Evolutionary conservation across 2,113 vertebrate species (phyloP).

Genomic region (Rhinoptilus africanus): DNA sequence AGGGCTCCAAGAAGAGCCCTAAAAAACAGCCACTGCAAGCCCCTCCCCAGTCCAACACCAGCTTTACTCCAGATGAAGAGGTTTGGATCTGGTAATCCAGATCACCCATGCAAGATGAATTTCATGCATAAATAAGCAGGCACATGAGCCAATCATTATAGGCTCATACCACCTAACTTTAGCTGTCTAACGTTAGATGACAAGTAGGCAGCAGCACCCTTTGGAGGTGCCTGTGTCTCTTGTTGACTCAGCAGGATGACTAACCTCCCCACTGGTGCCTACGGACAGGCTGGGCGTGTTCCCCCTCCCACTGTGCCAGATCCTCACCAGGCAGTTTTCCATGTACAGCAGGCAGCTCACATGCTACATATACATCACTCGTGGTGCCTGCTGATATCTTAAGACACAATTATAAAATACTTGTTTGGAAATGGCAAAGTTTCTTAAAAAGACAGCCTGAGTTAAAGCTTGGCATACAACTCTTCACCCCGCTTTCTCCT

Average conservation of each 20-base stretch:
- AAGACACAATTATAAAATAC: not conserved
- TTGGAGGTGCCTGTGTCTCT: not conserved
- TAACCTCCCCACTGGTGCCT: not conserved
- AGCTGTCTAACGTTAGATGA: not conserved
- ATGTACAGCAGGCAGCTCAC: not conserved
- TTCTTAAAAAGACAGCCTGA: not conserved
- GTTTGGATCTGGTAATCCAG: not conserved
- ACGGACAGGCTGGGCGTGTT: not conserved
- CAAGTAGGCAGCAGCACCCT: not conserved
- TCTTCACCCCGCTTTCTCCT: not conserved
- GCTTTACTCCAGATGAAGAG: not conserved
- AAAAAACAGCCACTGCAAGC: not conserved
- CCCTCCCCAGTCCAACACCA: not conserved
- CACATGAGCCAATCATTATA: not conserved
- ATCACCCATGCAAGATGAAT: not conserved
- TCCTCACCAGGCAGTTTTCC: not conserved
- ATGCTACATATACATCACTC: not conserved
- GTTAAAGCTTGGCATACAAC: not conserved
- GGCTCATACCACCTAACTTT: not conserved
- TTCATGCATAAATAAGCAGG: not conserved
- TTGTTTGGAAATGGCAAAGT: not conserved
- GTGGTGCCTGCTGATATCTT: not conserved
- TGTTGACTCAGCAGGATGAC: slow-evolving; percentile 30
- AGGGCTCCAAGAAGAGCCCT: not conserved
- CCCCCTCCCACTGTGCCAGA: not conserved